Base-by-base conservation (phyloP, 2,113 vertebrate genomes). In the Triplophysa siluroides region DNA sequence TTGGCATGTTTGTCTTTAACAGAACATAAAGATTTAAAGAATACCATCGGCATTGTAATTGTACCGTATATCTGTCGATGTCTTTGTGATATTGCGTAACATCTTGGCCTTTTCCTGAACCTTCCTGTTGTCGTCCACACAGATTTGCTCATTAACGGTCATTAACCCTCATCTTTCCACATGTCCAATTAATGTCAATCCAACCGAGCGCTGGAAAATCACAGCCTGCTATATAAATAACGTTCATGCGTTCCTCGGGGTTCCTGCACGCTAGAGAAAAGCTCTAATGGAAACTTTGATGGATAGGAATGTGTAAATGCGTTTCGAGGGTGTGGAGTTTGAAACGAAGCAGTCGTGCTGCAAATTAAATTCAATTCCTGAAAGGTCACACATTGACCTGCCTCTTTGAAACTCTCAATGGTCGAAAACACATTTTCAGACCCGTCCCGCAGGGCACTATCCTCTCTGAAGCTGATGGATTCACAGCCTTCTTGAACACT, bases 101-200 rank as follows among this genome's bases (percentile, higher is more conserved):
- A 21, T n/a, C 43, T 70, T 41, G 41, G 54, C 65, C 54, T 76
- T 33, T 3, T 41, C 2, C 64, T 71, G 73, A 77, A 63, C 73
- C 45, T 18, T 4, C 16, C 38, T 58, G 33, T 33, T 62, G 7
- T 43, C 9, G 3, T 70, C 56, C 12, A 54, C 56, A 58, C 10
- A 58, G 62, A 65, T 33, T 50, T 19, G 58, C 47, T 56, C 9
- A 61, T 56, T 63, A 18, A 41, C 5, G 65, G 56, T 70, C 63
- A 33, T 16, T 56, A 58, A 56, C 78, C 23, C 47, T 52, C 13
- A 38, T 43, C 60, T 62, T 67, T 24, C 41, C 74, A 18, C 43
- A 62, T 29, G 24, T 63, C 52, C 43, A 43, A 18, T 13, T 19
- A 43, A 41, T 19, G 33, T 74, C 78, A 58, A 56, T 58, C 19